A percentile compares a stretch with the other conserved stretches of the same genome.
These are phyloP conservation scores for Drosophila watanabei DNA, from an alignment of 1,140 invertebrate species.

Conservation along the genomic window DNA sequence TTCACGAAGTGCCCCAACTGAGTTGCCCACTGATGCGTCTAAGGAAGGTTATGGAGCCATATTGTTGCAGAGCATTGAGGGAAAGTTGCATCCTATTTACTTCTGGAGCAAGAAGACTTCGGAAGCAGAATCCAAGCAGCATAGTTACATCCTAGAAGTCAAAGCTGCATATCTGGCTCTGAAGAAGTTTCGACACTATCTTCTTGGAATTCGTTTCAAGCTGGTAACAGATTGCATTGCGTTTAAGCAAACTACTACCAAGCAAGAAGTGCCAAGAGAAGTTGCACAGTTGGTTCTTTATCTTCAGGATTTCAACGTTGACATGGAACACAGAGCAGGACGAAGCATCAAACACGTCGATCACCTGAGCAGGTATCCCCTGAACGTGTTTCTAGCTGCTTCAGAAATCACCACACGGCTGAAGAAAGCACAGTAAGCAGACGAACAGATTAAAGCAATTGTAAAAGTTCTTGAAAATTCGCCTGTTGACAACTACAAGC, in stretches of 20 bases:
- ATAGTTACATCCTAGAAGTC: background rate
- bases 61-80: constrained; percentile 1
- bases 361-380: background rate
- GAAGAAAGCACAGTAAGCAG: background rate
- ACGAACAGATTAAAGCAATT: too few relatives aligned
- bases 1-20: background rate
- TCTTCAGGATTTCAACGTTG: background rate
- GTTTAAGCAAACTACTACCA: constrained; percentile 4
- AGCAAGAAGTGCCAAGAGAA: background rate
- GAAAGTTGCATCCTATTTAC: background rate
- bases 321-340: background rate
- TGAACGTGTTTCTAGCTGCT: too few relatives aligned
- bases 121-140: too few relatives aligned
- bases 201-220: too few relatives aligned
- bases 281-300: background rate
- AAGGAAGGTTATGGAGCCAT: constrained; percentile 1
- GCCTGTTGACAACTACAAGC: too few relatives aligned
- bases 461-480: too few relatives aligned
- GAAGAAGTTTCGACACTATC: constrained; percentile 2
- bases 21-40: background rate
- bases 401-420: too few relatives aligned
- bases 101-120: too few relatives aligned
- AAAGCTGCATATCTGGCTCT: too few relatives aligned
- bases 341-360: background rate
- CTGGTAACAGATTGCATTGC: too few relatives aligned